These are phyloP conservation scores for Chymomyza amoena DNA, from an alignment of 2,888 invertebrate genomes.

Conservation along the genomic window DNA sequence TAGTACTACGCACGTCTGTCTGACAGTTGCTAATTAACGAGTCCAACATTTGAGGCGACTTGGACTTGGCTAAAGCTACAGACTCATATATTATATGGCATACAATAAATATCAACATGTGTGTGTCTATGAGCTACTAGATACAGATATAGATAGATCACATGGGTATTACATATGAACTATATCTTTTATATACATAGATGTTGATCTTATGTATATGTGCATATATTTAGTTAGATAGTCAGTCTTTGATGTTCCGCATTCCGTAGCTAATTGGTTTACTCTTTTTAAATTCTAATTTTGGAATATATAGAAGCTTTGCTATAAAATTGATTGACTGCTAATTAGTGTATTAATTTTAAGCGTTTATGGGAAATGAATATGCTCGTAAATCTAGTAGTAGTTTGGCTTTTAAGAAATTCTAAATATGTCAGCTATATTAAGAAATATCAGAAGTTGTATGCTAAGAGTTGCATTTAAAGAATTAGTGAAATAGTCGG, in stretches of 20 bases:
- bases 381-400: neutral
- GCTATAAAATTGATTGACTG: neutral
- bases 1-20: neutral
- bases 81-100: neutral
- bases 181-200: constrained; percentile 7
- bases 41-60: neutral
- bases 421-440: neutral
- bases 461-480: too few species aligned
- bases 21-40: neutral
- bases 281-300: neutral
- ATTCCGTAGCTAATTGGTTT: constrained; percentile 59
- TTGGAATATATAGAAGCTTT: neutral
- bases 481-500: too few species aligned
- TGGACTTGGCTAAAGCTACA: neutral
- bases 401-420: neutral
- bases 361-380: neutral
- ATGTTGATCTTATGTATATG: constrained; percentile 24
- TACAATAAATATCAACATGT: neutral
- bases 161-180: neutral
- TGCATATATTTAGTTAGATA: constrained; percentile 36
- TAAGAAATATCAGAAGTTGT: too few species aligned
- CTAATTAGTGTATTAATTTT: neutral
- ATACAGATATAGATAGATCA: neutral
- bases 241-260: constrained; percentile 57
- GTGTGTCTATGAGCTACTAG: too few species aligned